phyloP scores from a whole-genome alignment of 1,140 invertebrate genomes.

The Halictus rubicundus region DNA sequence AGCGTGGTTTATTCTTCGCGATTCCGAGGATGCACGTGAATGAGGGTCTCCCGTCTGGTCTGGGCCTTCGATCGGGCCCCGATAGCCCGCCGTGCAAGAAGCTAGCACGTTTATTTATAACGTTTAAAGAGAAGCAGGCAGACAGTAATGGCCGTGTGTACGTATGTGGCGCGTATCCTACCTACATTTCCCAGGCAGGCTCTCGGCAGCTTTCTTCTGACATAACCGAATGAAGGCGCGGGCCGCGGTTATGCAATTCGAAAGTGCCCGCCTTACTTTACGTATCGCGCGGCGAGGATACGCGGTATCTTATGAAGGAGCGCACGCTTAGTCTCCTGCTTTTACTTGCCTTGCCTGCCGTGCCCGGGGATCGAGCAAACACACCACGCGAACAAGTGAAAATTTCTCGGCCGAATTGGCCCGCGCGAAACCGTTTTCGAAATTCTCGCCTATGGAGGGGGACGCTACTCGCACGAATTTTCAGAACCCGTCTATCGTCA shows the following conservation, averaged over 20 bases:
- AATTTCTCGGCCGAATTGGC: no score
- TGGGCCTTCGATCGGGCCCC: constrained; percentile 1
- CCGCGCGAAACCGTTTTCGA: background rate
- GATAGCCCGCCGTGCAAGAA: constrained; percentile 43
- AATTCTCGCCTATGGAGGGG: background rate
- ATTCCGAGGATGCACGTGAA: constrained; percentile 25
- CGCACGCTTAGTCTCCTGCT: constrained; percentile 51
- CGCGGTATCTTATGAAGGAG: constrained; percentile 52
- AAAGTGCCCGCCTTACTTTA: constrained; percentile 81
- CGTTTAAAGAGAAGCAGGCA: constrained; percentile 61
- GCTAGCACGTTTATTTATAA: constrained; percentile 70
- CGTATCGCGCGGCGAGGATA: constrained; percentile 69
- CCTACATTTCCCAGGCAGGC: constrained; percentile 77
- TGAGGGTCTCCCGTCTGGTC: constrained; percentile 3
- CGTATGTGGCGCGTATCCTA: constrained; percentile 33
- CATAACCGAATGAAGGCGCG: constrained; percentile 80
- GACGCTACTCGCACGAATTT: background rate
- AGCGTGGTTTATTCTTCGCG: constrained; percentile 12
- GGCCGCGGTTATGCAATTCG: constrained; percentile 79
- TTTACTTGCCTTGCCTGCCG: constrained; percentile 36
- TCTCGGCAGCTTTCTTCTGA: constrained; percentile 79
- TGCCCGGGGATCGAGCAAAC: background rate
- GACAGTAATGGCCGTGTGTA: constrained; percentile 34
- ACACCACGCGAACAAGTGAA: background rate
- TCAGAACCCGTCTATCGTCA: background rate